These are phyloP conservation scores for Trissolcus basalis DNA, from an alignment of 1,140 invertebrate genomes.

Conservation along the genomic window DNA sequence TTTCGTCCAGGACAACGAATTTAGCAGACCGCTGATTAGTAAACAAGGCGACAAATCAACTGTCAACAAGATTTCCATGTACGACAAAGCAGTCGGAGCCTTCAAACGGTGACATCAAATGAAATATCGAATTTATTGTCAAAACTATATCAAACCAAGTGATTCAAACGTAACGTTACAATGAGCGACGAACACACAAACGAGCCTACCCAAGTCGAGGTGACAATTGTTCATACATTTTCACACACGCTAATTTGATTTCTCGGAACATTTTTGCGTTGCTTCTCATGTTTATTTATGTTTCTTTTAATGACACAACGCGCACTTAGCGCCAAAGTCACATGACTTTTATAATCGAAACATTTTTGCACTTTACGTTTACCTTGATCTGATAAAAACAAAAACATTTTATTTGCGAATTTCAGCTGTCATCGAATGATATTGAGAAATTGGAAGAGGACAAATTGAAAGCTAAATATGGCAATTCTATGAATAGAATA, in stretches of 20 bases:
- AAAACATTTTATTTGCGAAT: neutral
- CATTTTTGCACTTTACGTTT: too few species aligned
- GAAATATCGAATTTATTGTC: conserved; percentile 21
- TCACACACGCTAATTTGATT: neutral
- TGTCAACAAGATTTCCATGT: conserved; percentile 22
- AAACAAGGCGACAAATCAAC: neutral
- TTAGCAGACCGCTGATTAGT: neutral
- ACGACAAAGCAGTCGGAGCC: conserved; percentile 14
- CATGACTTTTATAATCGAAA: conserved; percentile 13
- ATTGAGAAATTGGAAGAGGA: conserved; percentile 95
- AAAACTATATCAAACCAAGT: neutral
- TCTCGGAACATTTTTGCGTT: neutral
- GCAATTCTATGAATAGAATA: conserved; percentile 77
- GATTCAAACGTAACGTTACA: conserved; percentile 30
- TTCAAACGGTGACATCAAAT: conserved; percentile 40
- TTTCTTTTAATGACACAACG: neutral
- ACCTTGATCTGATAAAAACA: neutral
- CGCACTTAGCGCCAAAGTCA: too few species aligned
- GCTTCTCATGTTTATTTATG: neutral
- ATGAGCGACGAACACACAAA: conserved; percentile 71
- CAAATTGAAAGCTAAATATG: conserved; percentile 95
- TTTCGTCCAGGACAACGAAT: neutral
- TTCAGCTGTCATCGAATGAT: conserved; percentile 77
- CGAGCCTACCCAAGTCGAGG: conserved; percentile 65
- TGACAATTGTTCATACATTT: conserved; percentile 47